Percentiles rank a stretch among this genome's conserved stretches.
These are phyloP conservation scores for Zapus hudsonius DNA, from an alignment of 2,113 vertebrate genomes.

Conservation along the genomic window DNA sequence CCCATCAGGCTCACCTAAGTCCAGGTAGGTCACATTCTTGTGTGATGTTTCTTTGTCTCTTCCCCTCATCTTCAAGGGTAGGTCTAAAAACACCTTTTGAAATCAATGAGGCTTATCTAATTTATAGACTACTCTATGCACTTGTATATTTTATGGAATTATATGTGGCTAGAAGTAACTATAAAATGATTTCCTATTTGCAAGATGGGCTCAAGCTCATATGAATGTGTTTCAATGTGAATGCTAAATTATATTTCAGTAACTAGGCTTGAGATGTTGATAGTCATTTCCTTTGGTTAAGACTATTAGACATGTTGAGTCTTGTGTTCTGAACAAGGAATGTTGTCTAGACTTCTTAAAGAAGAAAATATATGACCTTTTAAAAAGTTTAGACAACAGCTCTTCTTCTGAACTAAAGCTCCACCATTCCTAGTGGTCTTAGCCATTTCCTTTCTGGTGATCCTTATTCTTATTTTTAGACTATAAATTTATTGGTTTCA, in stretches of 20 bases:
- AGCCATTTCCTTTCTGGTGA: not conserved
- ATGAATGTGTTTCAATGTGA: constrained; percentile 23
- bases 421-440: not conserved
- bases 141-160: constrained; percentile 26
- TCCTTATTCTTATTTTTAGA: not conserved
- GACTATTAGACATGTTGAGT: too few species aligned
- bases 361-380: too few species aligned
- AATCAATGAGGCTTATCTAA: not conserved
- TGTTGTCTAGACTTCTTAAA: too few species aligned
- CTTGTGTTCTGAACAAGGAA: too few species aligned
- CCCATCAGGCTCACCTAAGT: not conserved
- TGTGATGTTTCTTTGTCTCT: not conserved
- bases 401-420: not conserved
- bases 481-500: not conserved
- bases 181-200: constrained; percentile 43
- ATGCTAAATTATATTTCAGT: not conserved
- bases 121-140: not conserved
- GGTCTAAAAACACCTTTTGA: constrained; percentile 21
- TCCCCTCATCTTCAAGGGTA: not conserved
- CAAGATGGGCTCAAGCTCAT: constrained; percentile 33
- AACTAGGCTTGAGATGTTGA: not conserved
- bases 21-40: not conserved
- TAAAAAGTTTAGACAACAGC: not conserved
- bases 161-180: constrained; percentile 21
- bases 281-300: too few species aligned